phyloP scores from a whole-genome alignment of 2,888 invertebrate species.

The Corbicula japonica region DNA sequence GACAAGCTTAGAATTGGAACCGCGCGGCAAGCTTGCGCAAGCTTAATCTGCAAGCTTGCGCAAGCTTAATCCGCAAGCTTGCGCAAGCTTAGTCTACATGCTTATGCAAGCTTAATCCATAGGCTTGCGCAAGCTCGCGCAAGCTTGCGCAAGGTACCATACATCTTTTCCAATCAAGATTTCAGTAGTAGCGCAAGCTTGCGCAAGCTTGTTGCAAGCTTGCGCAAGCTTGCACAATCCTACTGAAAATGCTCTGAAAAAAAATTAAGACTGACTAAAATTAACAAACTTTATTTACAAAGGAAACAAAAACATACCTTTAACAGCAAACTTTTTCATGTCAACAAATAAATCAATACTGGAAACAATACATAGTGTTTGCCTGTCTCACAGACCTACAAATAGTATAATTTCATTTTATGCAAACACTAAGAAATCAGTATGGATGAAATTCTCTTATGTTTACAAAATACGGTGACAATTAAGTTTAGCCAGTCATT shows the following conservation, averaged over 20 bases:
- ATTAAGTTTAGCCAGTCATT: too few relatives aligned
- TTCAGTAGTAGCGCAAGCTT: too few relatives aligned
- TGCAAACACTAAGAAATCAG: too few relatives aligned
- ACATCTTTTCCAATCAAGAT: too few relatives aligned
- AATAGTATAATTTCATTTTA: background rate
- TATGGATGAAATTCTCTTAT: too few relatives aligned
- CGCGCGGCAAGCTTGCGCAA: too few relatives aligned
- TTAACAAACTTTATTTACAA: background rate
- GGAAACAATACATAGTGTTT: background rate
- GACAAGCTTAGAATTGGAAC: too few relatives aligned
- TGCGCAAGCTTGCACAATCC: constrained; percentile 7
- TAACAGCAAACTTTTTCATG: background rate
- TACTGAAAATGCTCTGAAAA: background rate
- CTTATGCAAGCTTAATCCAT: background rate
- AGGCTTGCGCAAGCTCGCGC: constrained; percentile 26
- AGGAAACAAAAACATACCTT: constrained; percentile 7
- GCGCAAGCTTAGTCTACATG: constrained; percentile 15
- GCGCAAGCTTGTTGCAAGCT: constrained; percentile 12
- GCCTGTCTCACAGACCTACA: background rate
- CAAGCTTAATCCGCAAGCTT: constrained; percentile 10
- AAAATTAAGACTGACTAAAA: background rate
- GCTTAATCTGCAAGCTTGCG: constrained; percentile 21
- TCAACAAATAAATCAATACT: background rate
- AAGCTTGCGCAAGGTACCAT: constrained; percentile 6
- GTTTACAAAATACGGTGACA: too few relatives aligned